Conservation (phyloP, 2,113 vertebrate species). For the Triplophysa rosa region DNA sequence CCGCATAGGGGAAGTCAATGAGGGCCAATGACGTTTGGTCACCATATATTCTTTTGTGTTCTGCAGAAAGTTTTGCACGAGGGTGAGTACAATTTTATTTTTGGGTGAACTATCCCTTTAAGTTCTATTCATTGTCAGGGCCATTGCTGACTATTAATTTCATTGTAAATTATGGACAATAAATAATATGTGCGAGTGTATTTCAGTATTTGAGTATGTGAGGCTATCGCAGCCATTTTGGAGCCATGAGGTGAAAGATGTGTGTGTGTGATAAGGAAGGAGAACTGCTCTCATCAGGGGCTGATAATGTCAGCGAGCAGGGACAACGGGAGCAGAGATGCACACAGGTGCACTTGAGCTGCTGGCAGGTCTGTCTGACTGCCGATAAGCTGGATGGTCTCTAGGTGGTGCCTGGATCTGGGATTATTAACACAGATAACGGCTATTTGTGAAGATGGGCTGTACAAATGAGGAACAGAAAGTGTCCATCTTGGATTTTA, state of each 20-base stretch:
- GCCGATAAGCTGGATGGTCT: slow-evolving; percentile 20
- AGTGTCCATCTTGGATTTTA: neutral
- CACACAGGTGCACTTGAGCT: slow-evolving; percentile 37
- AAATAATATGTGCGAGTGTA: neutral
- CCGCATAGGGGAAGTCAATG: no score
- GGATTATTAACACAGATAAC: slow-evolving; percentile 12
- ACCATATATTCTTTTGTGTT: no score
- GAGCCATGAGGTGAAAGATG: slow-evolving; percentile 17
- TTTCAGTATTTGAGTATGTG: neutral
- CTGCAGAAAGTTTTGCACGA: no score
- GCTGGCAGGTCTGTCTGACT: slow-evolving; percentile 22
- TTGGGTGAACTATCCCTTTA: no score
- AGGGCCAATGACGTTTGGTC: no score
- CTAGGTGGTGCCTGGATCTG: neutral
- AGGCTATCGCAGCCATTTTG: neutral
- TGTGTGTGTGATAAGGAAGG: neutral
- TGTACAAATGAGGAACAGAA: slow-evolving; percentile 1
- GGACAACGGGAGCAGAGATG: slow-evolving; percentile 35
- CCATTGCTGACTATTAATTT: no score
- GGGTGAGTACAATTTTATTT: no score
- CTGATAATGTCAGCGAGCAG: slow-evolving; percentile 37
- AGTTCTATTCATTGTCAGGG: no score
- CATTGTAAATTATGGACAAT: no score
- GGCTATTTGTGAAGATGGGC: neutral
- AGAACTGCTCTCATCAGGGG: neutral